Evolutionary conservation across 2,797 vertebrate species (phyloP).

Genomic region (Semotilus atromaculatus): DNA sequence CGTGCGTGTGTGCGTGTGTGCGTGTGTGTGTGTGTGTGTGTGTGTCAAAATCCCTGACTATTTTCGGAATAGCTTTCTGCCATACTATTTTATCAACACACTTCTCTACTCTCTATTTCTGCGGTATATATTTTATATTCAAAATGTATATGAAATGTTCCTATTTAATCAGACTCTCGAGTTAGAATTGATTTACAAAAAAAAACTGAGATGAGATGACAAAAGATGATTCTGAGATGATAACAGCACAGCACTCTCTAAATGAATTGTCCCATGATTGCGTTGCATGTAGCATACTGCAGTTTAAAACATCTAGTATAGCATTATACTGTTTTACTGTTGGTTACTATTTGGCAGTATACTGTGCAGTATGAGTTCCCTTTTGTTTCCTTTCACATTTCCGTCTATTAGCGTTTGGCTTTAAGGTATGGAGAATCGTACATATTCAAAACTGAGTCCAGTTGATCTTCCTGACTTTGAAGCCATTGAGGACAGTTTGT

Average conservation of each 20-base stretch:
- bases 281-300: neutral
- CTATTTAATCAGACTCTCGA: neutral
- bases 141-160: neutral
- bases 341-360: neutral
- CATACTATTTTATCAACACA: neutral
- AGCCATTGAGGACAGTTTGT: neutral
- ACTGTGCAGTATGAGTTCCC: neutral
- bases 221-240: no score
- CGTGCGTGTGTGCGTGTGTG: no score
- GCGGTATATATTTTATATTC: neutral
- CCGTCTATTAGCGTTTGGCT: neutral
- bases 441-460: neutral
- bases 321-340: neutral
- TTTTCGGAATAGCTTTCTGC: neutral
- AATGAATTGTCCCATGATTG: neutral
- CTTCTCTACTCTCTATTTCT: neutral
- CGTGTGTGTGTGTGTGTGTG: no score
- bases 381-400: neutral
- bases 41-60: neutral
- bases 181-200: no score
- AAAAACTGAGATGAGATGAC: no score
- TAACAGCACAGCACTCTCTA: neutral
- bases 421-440: neutral
- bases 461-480: neutral
- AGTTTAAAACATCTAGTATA: neutral